Evolutionary conservation across 1,140 invertebrate genomes (phyloP), one percentile per base, ranked within the genome.

Genomic region (Papilio aristodemus): DNA sequence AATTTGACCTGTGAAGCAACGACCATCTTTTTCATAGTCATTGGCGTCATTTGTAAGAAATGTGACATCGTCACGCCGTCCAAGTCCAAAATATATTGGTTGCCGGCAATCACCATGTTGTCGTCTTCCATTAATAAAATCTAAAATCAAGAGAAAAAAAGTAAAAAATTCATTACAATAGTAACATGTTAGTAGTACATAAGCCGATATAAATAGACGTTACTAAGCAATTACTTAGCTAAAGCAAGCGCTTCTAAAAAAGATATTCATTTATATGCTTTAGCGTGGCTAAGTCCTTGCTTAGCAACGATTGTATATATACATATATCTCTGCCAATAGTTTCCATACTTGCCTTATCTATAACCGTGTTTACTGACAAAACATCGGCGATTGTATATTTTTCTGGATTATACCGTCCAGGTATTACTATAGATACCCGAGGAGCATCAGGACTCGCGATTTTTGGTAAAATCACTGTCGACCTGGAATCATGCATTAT

Each of bases 41-140:
- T 43, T 10, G 92, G 89, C 10, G 91, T 92, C 77, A 92, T 81
- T 81, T 92, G 91, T 11, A 91, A 67, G 41, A 92, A 79, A 69
- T 93, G 91, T 1, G 74, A 80, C 37, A 91, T 79, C 13, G 80
- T 83, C 2, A 92, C 81, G 14, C 84, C 80, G 27, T 79, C 79
- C 13, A 93, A 60, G 62, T 93, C 92, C 9, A 92, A 4, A 43
- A 80, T 77, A n/a, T 67, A 73, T n/a, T 63, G 69, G 4, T 72
- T 37, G 7, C 82, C 84, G 6, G 72, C 58, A 0, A 84, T 63
- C 1, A 77, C 66, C 6, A 71, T 57, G 58, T 72, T 72, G 41
- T 86, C 84, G 39, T 81, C 78, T 46, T 84, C 79, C 22, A 74
- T 57, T 38, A 84, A 37, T 38, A 64, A 17, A 43, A 86, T 79